Evolutionary conservation across 2,888 invertebrate genomes (phyloP).

Genomic region (Priocnemis perturbator): DNA sequence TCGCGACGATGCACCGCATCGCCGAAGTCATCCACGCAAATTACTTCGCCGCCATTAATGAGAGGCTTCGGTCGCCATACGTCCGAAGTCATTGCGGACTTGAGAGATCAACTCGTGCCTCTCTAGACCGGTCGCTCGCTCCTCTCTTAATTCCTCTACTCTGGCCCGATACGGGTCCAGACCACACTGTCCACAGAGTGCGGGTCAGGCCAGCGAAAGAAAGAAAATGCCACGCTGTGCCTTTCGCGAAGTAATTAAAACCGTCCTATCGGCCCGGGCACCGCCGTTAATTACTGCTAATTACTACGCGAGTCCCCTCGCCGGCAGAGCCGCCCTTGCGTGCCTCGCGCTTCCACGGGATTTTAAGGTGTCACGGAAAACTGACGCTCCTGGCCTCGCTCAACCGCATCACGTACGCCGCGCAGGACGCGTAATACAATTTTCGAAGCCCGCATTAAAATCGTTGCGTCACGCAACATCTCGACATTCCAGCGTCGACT

Average conservation of each 20-base stretch:
- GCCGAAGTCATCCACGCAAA: slow-evolving; percentile 66
- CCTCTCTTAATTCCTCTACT: slow-evolving; percentile 52
- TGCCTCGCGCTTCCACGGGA: slow-evolving; percentile 5
- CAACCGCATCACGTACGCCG: not conserved
- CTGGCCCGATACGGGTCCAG: slow-evolving; percentile 39
- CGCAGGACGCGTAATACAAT: not conserved
- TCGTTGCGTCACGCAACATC: too few species aligned
- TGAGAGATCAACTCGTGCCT: slow-evolving; percentile 48
- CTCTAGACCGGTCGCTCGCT: slow-evolving; percentile 15
- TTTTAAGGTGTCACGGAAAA: slow-evolving; percentile 11
- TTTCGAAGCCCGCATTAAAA: too few species aligned
- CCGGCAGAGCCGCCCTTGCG: slow-evolving; percentile 16
- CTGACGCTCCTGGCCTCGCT: not conserved
- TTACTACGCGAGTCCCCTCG: slow-evolving; percentile 35
- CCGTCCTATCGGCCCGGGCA: slow-evolving; percentile 48
- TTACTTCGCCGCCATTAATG: slow-evolving; percentile 65
- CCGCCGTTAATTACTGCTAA: slow-evolving; percentile 57
- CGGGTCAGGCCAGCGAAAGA: slow-evolving; percentile 49
- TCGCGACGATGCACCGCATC: slow-evolving; percentile 23
- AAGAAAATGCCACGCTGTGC: slow-evolving; percentile 48
- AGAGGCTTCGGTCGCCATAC: slow-evolving; percentile 58
- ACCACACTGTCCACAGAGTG: not conserved
- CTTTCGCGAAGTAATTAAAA: slow-evolving; percentile 57
- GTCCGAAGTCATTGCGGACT: slow-evolving; percentile 57
- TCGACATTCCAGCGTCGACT: too few species aligned